Base-by-base conservation (phyloP, 2,797 vertebrate species). In the Tolypeutes matacus region DNA sequence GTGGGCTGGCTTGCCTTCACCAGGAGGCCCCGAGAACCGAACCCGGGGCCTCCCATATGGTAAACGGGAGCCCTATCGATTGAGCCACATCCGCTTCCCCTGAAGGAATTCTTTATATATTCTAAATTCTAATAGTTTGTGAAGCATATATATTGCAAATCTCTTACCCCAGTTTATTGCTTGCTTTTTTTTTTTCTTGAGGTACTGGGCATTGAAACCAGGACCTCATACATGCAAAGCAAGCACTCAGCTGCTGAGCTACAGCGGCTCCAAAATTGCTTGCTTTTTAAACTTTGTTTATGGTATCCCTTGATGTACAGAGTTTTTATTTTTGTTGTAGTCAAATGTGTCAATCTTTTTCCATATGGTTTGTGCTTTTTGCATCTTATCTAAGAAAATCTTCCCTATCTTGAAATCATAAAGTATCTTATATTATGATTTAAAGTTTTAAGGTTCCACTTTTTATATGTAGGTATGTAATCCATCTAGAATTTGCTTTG, bases 401-500 rank as follows among this genome's bases (percentile, higher is more conserved):
- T 85, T 53, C 21, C 31, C n/a, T 81, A 64, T 53, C 49, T 81
- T 69, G 46, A 93, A 82, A 76, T 80, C 49, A 53, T 83, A 84
- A 86, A 92, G 34, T 80, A 46, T 46, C 60, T 20, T 88, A 51
- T 87, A 39, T 76, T 64, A 81, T 70, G 17, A 82, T 64, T 86
- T 39, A 49, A 85, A 83, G 8, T 53, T 87, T 87, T 77, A 86
- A 67, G 46, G 10, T 83, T 85, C 83, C 1, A 46, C 49, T 86
- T 85, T 87, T 81, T 77, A 42, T 65, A 56, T 73, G 0, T 69
- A 60, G 62, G 2, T 60, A 21, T 34, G 69, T 86, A 53, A 73
- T 51, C 64, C 42, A 51, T 78, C 69, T 80, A 86, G 25, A 95
- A 93, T 67, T 95, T 76, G 34, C 60, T 83, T 96, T 69, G 17